phyloP scores from a whole-genome alignment of 2,888 invertebrate species.

The Sericinus montela region DNA sequence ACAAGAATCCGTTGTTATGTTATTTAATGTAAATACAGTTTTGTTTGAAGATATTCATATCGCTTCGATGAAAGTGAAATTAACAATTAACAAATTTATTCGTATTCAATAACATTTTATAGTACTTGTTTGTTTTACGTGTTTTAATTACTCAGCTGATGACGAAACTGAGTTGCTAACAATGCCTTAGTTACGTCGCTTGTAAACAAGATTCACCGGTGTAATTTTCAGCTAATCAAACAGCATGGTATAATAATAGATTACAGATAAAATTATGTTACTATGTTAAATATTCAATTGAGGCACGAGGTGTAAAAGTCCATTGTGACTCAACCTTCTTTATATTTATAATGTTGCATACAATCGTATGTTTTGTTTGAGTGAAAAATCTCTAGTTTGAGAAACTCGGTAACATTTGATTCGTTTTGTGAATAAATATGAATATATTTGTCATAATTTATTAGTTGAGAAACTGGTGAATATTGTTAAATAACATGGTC shows the following conservation, averaged over 20 bases:
- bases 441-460: conserved; percentile 9
- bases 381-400: not conserved
- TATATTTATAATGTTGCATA: too few relatives aligned
- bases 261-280: not conserved
- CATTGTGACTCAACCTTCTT: conserved; percentile 1
- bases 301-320: not conserved
- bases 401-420: not conserved
- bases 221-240: conserved; percentile 11
- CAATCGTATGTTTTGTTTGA: too few relatives aligned
- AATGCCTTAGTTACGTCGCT: conserved; percentile 16
- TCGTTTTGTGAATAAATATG: not conserved
- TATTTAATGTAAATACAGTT: too few relatives aligned
- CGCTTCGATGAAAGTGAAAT: conserved; percentile 2
- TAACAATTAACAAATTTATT: conserved; percentile 4
- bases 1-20: too few relatives aligned
- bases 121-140: conserved; percentile 9
- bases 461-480: conserved; percentile 10
- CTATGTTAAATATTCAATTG: not conserved
- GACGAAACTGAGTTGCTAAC: conserved; percentile 13
- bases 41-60: not conserved
- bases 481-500: conserved; percentile 17
- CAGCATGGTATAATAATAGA: not conserved
- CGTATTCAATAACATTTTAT: conserved; percentile 6
- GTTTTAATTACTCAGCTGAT: conserved; percentile 14
- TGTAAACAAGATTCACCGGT: conserved; percentile 17